A percentile compares a stretch with the other conserved stretches of the same genome.
phyloP scores from a whole-genome alignment of 2,797 vertebrate genomes.

The Poecile montanus region DNA sequence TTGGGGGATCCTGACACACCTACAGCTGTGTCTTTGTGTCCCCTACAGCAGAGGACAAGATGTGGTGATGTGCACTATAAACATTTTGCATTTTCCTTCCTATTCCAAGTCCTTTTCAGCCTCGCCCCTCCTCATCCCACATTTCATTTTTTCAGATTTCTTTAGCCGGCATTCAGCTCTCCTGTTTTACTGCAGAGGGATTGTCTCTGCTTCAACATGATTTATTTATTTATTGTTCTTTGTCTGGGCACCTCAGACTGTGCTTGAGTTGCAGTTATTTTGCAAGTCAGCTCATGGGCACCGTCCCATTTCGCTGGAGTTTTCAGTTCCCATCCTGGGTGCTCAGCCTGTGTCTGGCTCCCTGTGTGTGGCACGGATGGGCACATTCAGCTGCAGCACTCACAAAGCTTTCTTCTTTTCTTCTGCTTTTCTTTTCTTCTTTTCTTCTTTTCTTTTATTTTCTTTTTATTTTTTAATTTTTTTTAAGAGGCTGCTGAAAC shows the following conservation, averaged over 20 bases:
- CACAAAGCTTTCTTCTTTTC: too few relatives aligned
- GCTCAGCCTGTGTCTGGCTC: neutral
- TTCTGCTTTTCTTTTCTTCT: fast-evolving
- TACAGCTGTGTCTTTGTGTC: fast-evolving
- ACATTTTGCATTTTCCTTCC: neutral
- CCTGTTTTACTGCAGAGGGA: neutral
- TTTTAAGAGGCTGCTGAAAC: too few relatives aligned
- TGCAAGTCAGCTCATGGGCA: neutral
- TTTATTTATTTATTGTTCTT: conserved; percentile 43
- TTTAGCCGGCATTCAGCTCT: neutral
- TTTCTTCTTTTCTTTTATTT: fast-evolving
- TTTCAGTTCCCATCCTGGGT: neutral
- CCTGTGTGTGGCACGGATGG: neutral
- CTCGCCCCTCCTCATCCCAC: neutral
- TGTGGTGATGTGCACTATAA: fast-evolving
- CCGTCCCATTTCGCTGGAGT: neutral
- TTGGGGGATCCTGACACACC: fast-evolving
- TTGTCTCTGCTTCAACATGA: neutral
- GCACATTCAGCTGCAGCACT: neutral
- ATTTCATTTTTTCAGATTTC: neutral
- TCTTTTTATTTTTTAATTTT: too few relatives aligned
- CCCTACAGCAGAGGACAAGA: too few relatives aligned
- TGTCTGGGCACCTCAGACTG: conserved; percentile 7
- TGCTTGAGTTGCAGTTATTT: neutral
- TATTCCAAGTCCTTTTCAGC: neutral